Percentiles rank a stretch among this genome's conserved stretches.
Evolutionary conservation across 2,888 invertebrate genomes (phyloP).

Genomic region (Merodon equestris): DNA sequence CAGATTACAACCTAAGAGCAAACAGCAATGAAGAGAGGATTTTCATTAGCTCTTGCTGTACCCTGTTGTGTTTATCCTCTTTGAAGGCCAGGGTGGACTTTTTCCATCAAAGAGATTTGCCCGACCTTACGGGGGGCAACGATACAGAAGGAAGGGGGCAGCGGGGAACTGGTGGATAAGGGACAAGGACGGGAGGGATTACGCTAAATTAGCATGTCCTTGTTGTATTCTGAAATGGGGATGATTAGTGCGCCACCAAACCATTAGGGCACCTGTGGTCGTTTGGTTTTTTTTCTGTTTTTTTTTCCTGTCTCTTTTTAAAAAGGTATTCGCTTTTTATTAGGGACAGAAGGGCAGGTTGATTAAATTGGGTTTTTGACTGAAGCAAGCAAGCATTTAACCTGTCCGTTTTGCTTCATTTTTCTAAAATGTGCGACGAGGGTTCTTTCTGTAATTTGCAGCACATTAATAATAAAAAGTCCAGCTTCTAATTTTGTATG

Average conservation of each 20-base stretch:
- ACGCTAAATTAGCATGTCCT: constrained; percentile 57
- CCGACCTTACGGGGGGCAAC: constrained; percentile 10
- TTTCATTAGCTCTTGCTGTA: constrained; percentile 50
- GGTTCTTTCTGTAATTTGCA: too few species aligned
- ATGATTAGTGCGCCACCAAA: constrained; percentile 22
- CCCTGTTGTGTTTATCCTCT: constrained; percentile 43
- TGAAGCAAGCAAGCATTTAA: too few species aligned
- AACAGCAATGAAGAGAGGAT: constrained; percentile 48
- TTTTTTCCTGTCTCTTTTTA: too few species aligned
- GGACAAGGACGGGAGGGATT: neutral
- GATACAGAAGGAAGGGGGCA: neutral
- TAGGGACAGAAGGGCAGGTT: constrained; percentile 1
- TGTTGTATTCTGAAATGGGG: constrained; percentile 31
- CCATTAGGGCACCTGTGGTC: constrained; percentile 59
- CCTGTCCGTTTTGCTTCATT: too few species aligned
- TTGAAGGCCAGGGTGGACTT: constrained; percentile 48
- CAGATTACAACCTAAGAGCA: constrained; percentile 55
- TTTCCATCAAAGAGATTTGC: constrained; percentile 40
- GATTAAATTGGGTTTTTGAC: constrained; percentile 46
- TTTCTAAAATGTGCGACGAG: too few species aligned
- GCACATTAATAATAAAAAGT: too few species aligned
- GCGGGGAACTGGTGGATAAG: neutral
- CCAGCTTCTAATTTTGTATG: too few species aligned
- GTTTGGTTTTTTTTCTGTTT: too few species aligned
- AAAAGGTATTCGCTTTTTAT: neutral